These are phyloP conservation scores for Drosophila mojavensis DNA, from an alignment of 1,140 invertebrate species.

Conservation along the genomic window DNA sequence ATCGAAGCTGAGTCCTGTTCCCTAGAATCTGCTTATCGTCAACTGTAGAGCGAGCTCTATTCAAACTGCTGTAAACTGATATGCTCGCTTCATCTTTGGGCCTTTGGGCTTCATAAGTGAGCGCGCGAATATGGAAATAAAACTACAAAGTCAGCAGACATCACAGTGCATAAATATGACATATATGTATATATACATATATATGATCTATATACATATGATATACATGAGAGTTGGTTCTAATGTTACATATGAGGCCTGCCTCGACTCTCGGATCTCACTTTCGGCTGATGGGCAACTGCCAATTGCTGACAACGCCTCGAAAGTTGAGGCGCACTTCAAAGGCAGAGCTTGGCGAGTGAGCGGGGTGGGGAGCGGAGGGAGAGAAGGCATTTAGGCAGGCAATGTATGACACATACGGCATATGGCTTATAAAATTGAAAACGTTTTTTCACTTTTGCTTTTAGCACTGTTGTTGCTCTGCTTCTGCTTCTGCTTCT, in stretches of 20 bases:
- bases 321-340: slow-evolving; percentile 27
- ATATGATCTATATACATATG: background rate
- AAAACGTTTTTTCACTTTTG: slow-evolving; percentile 39
- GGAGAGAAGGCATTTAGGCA: background rate
- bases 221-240: background rate
- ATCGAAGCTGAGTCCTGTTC: too few species aligned
- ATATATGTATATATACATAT: background rate
- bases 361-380: background rate
- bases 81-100: too few species aligned
- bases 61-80: too few species aligned
- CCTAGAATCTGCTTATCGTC: too few species aligned
- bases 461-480: slow-evolving; percentile 1
- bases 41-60: too few species aligned
- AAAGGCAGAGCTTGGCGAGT: background rate
- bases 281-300: slow-evolving; percentile 8
- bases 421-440: slow-evolving; percentile 48
- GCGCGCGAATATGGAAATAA: background rate
- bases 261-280: slow-evolving; percentile 2
- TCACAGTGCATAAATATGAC: too few species aligned
- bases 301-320: slow-evolving; percentile 37
- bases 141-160: background rate
- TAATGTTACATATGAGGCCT: slow-evolving; percentile 2
- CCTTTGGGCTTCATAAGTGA: too few species aligned
- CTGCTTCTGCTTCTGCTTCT: background rate
- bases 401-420: slow-evolving; percentile 43